Percentiles rank a stretch among this genome's conserved stretches.
Evolutionary conservation across 2,797 vertebrate genomes (phyloP).

Genomic region (Gymnoscopelus microlampas): DNA sequence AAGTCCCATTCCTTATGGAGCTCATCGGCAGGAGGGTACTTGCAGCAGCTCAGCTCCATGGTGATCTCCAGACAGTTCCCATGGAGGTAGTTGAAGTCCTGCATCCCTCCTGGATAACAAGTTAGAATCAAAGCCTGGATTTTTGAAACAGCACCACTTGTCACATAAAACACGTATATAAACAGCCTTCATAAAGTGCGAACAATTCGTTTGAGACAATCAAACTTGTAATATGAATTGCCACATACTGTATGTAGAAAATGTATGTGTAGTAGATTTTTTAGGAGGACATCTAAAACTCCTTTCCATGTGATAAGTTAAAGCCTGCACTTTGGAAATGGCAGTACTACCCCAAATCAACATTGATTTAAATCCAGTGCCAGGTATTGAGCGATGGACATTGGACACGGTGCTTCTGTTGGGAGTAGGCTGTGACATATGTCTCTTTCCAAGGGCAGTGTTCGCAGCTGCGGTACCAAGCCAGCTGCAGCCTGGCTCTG

Average conservation of each 20-base stretch:
- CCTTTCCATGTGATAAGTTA: no score
- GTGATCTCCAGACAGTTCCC: slow-evolving; percentile 97
- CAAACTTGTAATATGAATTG: neutral
- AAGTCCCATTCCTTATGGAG: slow-evolving; percentile 92
- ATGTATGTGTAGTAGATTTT: no score
- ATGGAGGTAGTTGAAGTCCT: slow-evolving; percentile 97
- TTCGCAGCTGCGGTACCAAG: slow-evolving; percentile 46
- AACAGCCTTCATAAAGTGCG: neutral
- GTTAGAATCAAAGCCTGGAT: neutral
- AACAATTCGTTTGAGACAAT: no score
- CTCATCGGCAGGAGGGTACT: slow-evolving; percentile 85
- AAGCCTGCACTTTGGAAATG: no score
- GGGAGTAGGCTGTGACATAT: neutral
- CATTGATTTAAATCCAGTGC: slow-evolving; percentile 1
- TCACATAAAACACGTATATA: neutral
- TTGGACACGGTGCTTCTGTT: neutral
- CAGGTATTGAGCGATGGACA: neutral
- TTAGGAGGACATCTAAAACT: no score
- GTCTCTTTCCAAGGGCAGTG: slow-evolving; percentile 9
- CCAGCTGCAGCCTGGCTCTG: slow-evolving; percentile 26
- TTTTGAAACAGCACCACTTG: neutral
- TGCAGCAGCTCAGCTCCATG: slow-evolving; percentile 97
- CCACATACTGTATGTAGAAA: no score
- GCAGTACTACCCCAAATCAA: no score
- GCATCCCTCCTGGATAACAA: slow-evolving; percentile 91